Evolutionary conservation across 2,797 vertebrate genomes (phyloP), one percentile per base, ranked within the genome.

Genomic region (Hyperoplus lanceolatus): DNA sequence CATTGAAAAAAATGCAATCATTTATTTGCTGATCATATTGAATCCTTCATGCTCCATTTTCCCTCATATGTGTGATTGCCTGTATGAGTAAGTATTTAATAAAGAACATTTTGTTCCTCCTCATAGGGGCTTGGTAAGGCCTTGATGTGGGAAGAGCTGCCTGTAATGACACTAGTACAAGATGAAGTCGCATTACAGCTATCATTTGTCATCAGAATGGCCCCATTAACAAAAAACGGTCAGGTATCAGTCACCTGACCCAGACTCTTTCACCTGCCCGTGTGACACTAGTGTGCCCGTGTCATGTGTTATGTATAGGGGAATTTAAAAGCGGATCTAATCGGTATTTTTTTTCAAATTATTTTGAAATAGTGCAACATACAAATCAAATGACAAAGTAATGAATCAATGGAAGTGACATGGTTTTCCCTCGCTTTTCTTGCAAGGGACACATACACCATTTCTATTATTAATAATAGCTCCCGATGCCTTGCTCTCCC

Each of bases 201-300:
- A 29, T 83, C 77, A 15, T 93, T 79, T 82, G 82, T 94, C 93
- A 93, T 68, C 73, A 56, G 58, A 86, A 92, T 83, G 79, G 88
- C 16, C 16, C 87, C 88, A 92, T 94, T 93, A 91, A 92, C 86
- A 71, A 93, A 93, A 92, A 86, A 84, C 78, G 75, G 91, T 88
- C 90, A 94, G 91, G 92, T 92, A 93, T 93, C 92, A 79, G 87
- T 93, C 92, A 93, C 84, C 79, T 84, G 83, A 78, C 73, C 38
- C 51, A 70, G 84, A 79, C 53, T 42, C 77, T 87, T 91, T 88
- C 78, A 90, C 89, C 85, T 29, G 73, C 61, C 75, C 48, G 50
- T 9, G 57, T 85, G 90, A 92, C 87, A 86, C 57, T 15, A 50
- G 61, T 63, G 71, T 58, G 80, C 78, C 82, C 71, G 68, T 70